phyloP scores from a whole-genome alignment of 2,888 invertebrate species.

The Acronicta leporina region DNA sequence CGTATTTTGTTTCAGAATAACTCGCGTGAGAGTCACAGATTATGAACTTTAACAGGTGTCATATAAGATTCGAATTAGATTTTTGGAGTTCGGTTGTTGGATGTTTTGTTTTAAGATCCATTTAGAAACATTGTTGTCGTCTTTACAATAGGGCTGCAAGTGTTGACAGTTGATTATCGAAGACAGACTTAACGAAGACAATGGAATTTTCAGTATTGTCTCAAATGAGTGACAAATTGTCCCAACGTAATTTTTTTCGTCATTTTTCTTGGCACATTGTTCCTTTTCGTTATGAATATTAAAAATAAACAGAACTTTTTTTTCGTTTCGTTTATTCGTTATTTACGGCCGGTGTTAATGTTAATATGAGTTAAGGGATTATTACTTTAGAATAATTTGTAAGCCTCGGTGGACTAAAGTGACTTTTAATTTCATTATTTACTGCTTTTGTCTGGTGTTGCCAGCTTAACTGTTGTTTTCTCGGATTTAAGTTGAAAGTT shows the following conservation, averaged over 20 bases:
- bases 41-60: conserved; percentile 31
- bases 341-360: conserved; percentile 72
- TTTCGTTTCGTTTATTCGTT: conserved; percentile 65
- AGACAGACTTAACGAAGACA: conserved; percentile 71
- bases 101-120: conserved; percentile 47
- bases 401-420: conserved; percentile 70
- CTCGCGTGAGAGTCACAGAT: conserved; percentile 45
- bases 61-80: conserved; percentile 56
- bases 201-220: conserved; percentile 73
- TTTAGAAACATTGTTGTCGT: conserved; percentile 72
- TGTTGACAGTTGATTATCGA: conserved; percentile 82
- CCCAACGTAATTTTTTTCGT: conserved; percentile 59
- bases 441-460: conserved; percentile 76
- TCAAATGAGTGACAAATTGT: conserved; percentile 82
- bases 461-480: conserved; percentile 56
- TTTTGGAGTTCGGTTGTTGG: conserved; percentile 24
- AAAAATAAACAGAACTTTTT: conserved; percentile 61
- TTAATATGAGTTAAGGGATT: conserved; percentile 76
- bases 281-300: conserved; percentile 58
- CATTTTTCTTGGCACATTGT: conserved; percentile 72
- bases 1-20: conserved; percentile 62
- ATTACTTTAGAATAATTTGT: conserved; percentile 76
- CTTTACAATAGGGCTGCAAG: conserved; percentile 77
- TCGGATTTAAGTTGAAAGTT: conserved; percentile 60
- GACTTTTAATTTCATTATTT: conserved; percentile 78